Conservation (phyloP, 2,797 vertebrate genomes). For the Enteromius viviparus region DNA sequence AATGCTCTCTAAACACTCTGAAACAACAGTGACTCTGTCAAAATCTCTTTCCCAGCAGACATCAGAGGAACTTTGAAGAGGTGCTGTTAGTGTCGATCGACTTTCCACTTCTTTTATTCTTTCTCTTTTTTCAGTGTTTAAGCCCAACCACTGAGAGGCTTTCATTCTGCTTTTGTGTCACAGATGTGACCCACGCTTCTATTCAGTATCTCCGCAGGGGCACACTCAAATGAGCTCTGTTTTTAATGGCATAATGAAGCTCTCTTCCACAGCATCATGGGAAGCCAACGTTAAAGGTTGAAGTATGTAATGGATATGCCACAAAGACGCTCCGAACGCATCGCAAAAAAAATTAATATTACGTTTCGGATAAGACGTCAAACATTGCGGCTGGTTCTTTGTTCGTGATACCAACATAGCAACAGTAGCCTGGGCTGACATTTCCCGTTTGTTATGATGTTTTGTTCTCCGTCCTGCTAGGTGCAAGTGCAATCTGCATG, state of each 20-base stretch:
- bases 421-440: constrained; percentile 15
- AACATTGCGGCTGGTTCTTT: constrained; percentile 12
- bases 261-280: constrained; percentile 37
- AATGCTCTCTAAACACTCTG: constrained; percentile 31
- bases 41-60: constrained; percentile 64
- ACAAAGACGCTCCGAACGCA: constrained; percentile 25
- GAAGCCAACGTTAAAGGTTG: constrained; percentile 48
- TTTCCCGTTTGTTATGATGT: constrained; percentile 35
- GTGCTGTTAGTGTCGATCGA: constrained; percentile 55
- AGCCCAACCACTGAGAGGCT: constrained; percentile 64
- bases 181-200: constrained; percentile 71
- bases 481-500: constrained; percentile 99
- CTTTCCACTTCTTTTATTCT: constrained; percentile 65
- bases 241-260: constrained; percentile 68
- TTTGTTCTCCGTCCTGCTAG: constrained; percentile 72
- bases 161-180: constrained; percentile 70
- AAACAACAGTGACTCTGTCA: constrained; percentile 32
- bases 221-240: constrained; percentile 70
- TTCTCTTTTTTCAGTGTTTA: constrained; percentile 69
- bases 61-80: constrained; percentile 50
- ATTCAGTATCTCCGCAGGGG: constrained; percentile 67
- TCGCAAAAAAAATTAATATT: constrained; percentile 19
- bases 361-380: constrained; percentile 1
- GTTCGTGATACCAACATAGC: not conserved
- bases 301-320: constrained; percentile 41